Base-by-base conservation (phyloP, 2,797 vertebrate genomes). In the Molothrus ater region DNA sequence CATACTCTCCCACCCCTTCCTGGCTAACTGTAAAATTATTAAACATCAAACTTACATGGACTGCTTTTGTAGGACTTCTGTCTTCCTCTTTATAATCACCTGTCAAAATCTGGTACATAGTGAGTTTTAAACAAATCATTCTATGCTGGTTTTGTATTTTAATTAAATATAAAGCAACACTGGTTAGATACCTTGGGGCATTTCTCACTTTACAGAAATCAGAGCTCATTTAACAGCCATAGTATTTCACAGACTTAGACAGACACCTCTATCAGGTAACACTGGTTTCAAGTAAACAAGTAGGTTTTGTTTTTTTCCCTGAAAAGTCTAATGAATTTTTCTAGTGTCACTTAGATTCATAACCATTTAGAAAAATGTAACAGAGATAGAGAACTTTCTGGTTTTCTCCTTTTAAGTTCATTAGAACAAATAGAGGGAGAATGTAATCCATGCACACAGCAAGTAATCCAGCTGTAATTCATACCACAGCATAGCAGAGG, bases 381-480 rank as follows among this genome's bases (percentile, higher is more conserved):
- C 4, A 16, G n/a, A 70, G 26, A 83, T 15, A 68, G 2, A 61
- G 57, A 83, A 80, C 15, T 57, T 59, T 1, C 68, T 12, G 2
- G 8, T 78, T 87, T 86, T 69, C 57, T 76, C 74, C 42, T 43
- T 47, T 29, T 40, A 72, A 74, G 7, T 82, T 85, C 50, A 71
- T 80, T 54, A 75, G 17, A 61, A 64, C 71, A 72, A 86, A 84
- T 0, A 70, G 29, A 56, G 32, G 31, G 28, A 91, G 38, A 54
- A 38, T 45, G n/a, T 57, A 88, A 93, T 80, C 45, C 61, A 82
- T 13, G 53, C 48, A 73, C 36, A 36, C 29, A 53, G 71, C 40
- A 81, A 91, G 60, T 64, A 92, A 88, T 56, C 83, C 71, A 87
- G 60, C 40, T 92, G 92, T 93, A 94, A 88, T 66, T 92, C 87